A percentile compares a stretch with the other conserved stretches of the same genome.
phyloP scores from a whole-genome alignment of 2,888 invertebrate genomes.

The Sipha maydis region DNA sequence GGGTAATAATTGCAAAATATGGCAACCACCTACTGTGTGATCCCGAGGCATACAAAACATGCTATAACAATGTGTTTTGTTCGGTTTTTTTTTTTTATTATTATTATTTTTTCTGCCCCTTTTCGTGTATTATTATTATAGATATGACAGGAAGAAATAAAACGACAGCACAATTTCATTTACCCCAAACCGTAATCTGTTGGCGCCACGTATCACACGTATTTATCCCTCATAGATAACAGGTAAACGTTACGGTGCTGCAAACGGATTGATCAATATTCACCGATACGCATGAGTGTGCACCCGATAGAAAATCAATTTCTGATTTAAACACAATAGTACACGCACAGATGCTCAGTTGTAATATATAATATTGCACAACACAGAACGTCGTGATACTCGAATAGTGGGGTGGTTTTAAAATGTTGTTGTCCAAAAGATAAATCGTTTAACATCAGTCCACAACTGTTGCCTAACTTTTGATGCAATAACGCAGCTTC shows the following conservation, averaged over 20 bases:
- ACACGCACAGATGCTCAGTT: no score
- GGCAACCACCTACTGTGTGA: constrained; percentile 27
- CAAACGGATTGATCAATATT: background rate
- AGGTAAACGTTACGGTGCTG: background rate
- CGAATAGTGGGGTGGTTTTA: no score
- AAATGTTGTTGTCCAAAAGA: no score
- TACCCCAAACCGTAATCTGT: background rate
- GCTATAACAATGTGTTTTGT: constrained; percentile 35
- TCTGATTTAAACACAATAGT: background rate
- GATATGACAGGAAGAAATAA: background rate
- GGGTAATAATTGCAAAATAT: constrained; percentile 47
- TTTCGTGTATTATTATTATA: background rate
- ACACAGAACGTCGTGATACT: no score
- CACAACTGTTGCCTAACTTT: no score
- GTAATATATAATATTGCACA: no score
- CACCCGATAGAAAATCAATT: background rate
- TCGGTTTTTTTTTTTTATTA: constrained; percentile 4
- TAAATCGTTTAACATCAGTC: no score
- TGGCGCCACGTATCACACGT: background rate
- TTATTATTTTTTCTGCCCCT: constrained; percentile 10
- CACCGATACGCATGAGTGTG: background rate
- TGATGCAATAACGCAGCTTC: no score
- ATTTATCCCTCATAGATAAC: background rate
- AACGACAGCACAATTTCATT: background rate
- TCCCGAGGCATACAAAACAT: constrained; percentile 16